These are phyloP conservation scores for Lasioglossum pauxillum DNA, from an alignment of 2,888 invertebrate genomes.

Conservation along the genomic window DNA sequence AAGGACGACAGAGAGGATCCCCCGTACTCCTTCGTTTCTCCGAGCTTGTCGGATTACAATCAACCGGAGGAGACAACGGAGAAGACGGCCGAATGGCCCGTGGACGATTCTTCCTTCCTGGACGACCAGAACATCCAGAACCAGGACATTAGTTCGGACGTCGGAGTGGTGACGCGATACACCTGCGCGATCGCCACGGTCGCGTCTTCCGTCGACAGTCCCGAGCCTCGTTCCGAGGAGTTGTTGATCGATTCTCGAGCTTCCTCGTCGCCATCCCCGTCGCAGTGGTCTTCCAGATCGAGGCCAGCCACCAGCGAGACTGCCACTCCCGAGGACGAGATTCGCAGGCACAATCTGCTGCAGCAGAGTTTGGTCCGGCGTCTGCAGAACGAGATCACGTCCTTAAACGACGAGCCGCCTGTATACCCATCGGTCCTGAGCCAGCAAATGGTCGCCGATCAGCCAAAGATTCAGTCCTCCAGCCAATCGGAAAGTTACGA, in stretches of 20 bases:
- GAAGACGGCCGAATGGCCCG: constrained; percentile 14
- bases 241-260: constrained; percentile 32
- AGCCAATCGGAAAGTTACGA: constrained; percentile 14
- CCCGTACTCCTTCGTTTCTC: constrained; percentile 16
- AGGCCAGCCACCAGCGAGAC: constrained; percentile 44
- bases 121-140: constrained; percentile 79
- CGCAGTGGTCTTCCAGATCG: constrained; percentile 50
- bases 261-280: constrained; percentile 55
- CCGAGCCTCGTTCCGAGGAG: constrained; percentile 50
- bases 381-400: constrained; percentile 63
- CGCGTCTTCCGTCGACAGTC: constrained; percentile 69
- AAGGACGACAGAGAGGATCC: background rate
- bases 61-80: background rate
- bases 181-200: constrained; percentile 81
- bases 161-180: constrained; percentile 81
- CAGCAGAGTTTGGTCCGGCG: constrained; percentile 77
- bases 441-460: constrained; percentile 5
- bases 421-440: background rate
- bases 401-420: constrained; percentile 45
- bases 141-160: constrained; percentile 80
- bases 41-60: background rate
- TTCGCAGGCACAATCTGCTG: constrained; percentile 80
- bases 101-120: constrained; percentile 47
- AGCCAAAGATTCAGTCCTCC: background rate
- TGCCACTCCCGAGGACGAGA: constrained; percentile 70